phyloP scores from a whole-genome alignment of 1,140 invertebrate genomes.

The Pseudomyrmex pallidus region DNA sequence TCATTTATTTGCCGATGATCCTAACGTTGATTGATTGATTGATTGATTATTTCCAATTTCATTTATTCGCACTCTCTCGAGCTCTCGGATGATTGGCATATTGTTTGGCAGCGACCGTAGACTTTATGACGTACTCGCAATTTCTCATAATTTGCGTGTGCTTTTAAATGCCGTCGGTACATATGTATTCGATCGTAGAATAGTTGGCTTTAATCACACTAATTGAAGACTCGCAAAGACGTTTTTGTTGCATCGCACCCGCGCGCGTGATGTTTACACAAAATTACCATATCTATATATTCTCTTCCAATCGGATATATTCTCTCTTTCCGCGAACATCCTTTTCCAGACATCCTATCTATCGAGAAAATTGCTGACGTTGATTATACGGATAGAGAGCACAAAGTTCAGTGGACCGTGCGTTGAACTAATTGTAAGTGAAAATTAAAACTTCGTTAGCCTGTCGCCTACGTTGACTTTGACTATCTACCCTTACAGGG shows the following conservation, averaged over 20 bases:
- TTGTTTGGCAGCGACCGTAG: slow-evolving; percentile 3
- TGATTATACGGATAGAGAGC: slow-evolving; percentile 53
- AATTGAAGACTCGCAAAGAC: slow-evolving; percentile 26
- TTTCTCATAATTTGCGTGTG: slow-evolving; percentile 46
- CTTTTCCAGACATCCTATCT: not conserved
- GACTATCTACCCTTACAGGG: not conserved
- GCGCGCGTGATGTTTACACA: not conserved
- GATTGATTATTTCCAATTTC: slow-evolving; percentile 50
- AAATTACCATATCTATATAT: not conserved
- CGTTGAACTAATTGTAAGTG: slow-evolving; percentile 58
- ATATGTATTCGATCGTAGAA: not conserved
- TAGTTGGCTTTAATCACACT: slow-evolving; percentile 34
- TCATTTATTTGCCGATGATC: slow-evolving; percentile 23
- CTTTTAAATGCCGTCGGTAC: slow-evolving; percentile 4
- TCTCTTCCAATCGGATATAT: not conserved
- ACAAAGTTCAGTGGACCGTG: slow-evolving; percentile 54
- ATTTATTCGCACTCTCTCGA: not conserved
- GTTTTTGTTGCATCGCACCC: not conserved
- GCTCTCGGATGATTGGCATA: slow-evolving; percentile 12
- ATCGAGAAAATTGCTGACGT: slow-evolving; percentile 42
- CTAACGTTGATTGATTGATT: slow-evolving; percentile 3
- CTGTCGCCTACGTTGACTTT: slow-evolving; percentile 50
- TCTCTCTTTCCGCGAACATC: not conserved
- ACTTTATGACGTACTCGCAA: not conserved
- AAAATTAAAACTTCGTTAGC: slow-evolving; percentile 62